A percentile compares a stretch with the other conserved stretches of the same genome.
Conservation (phyloP, 2,113 vertebrate species). For the Coracopsis vasa region DNA sequence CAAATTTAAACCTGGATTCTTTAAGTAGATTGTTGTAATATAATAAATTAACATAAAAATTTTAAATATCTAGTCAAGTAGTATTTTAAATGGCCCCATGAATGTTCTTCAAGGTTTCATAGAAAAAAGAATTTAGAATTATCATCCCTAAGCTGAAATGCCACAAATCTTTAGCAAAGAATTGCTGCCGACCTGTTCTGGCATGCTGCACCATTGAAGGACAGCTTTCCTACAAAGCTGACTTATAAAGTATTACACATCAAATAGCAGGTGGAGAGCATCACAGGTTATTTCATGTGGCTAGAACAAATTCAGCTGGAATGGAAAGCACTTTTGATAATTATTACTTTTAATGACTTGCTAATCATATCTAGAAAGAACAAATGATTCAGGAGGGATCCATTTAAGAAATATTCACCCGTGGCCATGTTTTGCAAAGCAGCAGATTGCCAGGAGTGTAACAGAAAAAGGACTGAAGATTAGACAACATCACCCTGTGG, state of each 20-base stretch:
- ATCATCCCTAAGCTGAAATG: neutral
- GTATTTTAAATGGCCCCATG: neutral
- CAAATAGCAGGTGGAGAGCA: neutral
- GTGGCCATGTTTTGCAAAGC: neutral
- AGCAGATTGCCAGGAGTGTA: neutral
- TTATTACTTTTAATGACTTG: neutral
- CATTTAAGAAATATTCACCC: neutral
- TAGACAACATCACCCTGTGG: accelerated
- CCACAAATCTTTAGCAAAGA: neutral
- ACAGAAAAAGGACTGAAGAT: neutral
- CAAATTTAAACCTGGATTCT: neutral
- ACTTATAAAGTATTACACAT: neutral
- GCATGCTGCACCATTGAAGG: neutral
- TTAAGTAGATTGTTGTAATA: neutral
- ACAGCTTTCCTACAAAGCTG: neutral
- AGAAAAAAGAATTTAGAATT: neutral
- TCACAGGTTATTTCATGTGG: neutral
- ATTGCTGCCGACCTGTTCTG: accelerated
- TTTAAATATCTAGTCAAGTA: neutral
- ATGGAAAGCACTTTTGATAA: neutral
- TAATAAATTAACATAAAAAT: neutral
- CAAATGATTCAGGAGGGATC: neutral
- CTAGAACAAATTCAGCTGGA: neutral
- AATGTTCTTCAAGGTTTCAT: neutral
- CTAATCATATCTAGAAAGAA: neutral